A percentile compares a stretch with the other conserved stretches of the same genome.
Conservation (phyloP, 1,140 invertebrate genomes). For the Nasonia giraulti region DNA sequence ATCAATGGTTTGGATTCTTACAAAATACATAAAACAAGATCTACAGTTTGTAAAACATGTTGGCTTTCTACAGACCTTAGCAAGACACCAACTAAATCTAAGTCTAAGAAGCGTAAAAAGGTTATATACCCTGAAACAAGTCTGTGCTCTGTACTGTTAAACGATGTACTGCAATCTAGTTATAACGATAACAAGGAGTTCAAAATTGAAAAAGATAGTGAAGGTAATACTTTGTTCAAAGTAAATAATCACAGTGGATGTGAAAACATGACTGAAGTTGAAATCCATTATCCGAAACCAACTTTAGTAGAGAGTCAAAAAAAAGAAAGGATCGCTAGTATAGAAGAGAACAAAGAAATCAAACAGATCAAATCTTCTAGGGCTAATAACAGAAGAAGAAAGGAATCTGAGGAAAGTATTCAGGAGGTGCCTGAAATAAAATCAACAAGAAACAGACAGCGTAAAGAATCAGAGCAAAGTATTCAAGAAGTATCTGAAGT, state of each 20-base stretch:
- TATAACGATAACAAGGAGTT: constrained; percentile 48
- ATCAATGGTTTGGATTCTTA: constrained; percentile 60
- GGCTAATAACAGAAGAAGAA: neutral
- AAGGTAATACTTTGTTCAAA: constrained; percentile 56
- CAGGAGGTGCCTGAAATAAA: neutral
- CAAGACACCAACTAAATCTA: constrained; percentile 22
- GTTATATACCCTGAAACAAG: constrained; percentile 54
- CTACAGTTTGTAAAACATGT: constrained; percentile 65
- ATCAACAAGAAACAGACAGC: neutral
- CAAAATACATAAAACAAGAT: constrained; percentile 60
- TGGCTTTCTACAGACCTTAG: constrained; percentile 61
- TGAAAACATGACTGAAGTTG: constrained; percentile 27
- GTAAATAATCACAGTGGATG: constrained; percentile 46
- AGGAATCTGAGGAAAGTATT: constrained; percentile 13
- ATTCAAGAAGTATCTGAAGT: constrained; percentile 17
- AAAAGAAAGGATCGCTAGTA: neutral
- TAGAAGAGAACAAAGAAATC: neutral
- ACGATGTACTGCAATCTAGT: constrained; percentile 61
- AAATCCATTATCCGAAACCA: neutral
- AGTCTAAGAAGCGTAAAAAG: constrained; percentile 46
- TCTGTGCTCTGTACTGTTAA: constrained; percentile 65
- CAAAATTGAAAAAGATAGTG: constrained; percentile 56
- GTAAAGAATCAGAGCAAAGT: constrained; percentile 2
- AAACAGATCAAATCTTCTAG: neutral
- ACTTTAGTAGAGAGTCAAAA: constrained; percentile 2